Evolutionary conservation across 2,113 vertebrate genomes (phyloP).

Genomic region (Ictidomys tridecemlineatus): DNA sequence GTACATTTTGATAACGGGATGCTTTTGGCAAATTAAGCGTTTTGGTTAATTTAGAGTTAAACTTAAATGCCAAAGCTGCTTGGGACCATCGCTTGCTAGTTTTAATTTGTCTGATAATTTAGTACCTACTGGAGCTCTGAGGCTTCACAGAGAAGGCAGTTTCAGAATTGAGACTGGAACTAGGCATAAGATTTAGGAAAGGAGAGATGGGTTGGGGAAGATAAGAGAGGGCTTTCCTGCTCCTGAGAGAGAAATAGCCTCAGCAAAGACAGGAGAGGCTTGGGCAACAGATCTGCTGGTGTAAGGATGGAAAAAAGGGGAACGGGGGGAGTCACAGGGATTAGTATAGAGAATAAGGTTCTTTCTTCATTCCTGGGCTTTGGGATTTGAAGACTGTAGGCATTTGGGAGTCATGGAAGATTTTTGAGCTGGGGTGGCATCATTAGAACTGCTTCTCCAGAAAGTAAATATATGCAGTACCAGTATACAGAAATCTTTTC

Average conservation of each 20-base stretch:
- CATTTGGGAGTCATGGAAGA: not conserved
- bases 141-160: not conserved
- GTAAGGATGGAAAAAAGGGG: not conserved
- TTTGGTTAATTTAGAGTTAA: constrained; percentile 38
- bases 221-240: not conserved
- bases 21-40: not conserved
- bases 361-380: not conserved
- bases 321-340: not conserved
- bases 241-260: not conserved
- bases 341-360: not conserved
- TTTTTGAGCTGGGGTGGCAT: not conserved
- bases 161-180: not conserved
- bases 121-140: not conserved
- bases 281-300: not conserved
- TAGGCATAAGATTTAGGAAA: not conserved
- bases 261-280: not conserved
- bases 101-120: not conserved
- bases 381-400: not conserved
- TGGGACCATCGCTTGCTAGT: not conserved
- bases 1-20: not conserved
- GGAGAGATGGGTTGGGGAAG: not conserved
- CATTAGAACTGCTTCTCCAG: not conserved
- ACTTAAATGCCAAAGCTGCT: constrained; percentile 35
- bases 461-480: not conserved
- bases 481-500: not conserved